Evolutionary conservation across 1,140 invertebrate genomes (phyloP).

Genomic region (Hesperophylax magnus): DNA sequence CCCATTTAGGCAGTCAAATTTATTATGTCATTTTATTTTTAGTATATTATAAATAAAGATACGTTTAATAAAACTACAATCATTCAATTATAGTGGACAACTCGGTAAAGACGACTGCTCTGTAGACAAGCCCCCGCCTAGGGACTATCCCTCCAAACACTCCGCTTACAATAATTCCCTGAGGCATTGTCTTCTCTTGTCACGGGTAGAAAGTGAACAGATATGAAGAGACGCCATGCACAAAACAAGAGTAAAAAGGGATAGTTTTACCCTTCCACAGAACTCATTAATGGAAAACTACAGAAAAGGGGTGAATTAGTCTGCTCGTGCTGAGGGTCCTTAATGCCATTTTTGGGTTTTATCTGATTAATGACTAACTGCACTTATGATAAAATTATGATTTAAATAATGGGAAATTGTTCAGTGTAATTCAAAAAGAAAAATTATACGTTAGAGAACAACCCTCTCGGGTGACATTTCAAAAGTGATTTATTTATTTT

Average conservation of each 20-base stretch:
- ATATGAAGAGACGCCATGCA: conserved; percentile 46
- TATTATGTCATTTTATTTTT: too few relatives aligned
- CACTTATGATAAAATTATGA: background rate
- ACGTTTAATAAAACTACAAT: too few relatives aligned
- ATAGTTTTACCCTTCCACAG: conserved; percentile 40
- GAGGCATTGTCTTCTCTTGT: conserved; percentile 42
- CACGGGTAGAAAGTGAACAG: conserved; percentile 24
- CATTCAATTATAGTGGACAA: too few relatives aligned
- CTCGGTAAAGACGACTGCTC: too few relatives aligned
- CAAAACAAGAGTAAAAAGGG: conserved; percentile 47
- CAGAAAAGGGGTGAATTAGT: conserved; percentile 13
- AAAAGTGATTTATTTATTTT: too few relatives aligned
- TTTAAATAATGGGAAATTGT: background rate
- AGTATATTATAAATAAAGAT: too few relatives aligned
- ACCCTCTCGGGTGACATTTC: too few relatives aligned
- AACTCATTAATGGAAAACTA: conserved; percentile 36
- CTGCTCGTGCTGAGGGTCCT: background rate
- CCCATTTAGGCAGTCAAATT: too few relatives aligned
- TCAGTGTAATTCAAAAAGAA: background rate
- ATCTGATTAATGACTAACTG: conserved; percentile 21
- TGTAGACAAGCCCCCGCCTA: too few relatives aligned
- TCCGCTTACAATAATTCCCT: conserved; percentile 15
- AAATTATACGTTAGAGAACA: too few relatives aligned
- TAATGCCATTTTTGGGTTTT: conserved; percentile 32
- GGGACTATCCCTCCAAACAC: too few relatives aligned